Conservation (phyloP, 2,888 invertebrate species). For the Branchellion lobata region DNA sequence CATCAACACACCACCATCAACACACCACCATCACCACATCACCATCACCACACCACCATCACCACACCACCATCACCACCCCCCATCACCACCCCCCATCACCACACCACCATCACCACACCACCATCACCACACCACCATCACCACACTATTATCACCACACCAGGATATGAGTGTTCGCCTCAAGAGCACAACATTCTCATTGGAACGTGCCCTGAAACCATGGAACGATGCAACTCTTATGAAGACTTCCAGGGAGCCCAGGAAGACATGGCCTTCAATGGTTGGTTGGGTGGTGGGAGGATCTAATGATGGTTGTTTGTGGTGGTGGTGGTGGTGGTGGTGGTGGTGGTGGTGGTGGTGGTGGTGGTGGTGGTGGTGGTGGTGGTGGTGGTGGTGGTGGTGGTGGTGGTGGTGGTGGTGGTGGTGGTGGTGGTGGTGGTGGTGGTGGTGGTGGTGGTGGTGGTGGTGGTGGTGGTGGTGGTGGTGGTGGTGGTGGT, state of each 20-base stretch:
- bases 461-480: too few relatives aligned
- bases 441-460: too few relatives aligned
- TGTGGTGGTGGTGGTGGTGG: too few relatives aligned
- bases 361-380: too few relatives aligned
- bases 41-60: not conserved
- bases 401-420: too few relatives aligned
- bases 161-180: conserved; percentile 54
- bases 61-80: not conserved
- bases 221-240: conserved; percentile 76
- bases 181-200: conserved; percentile 29
- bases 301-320: too few relatives aligned
- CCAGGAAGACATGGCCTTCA: conserved; percentile 42
- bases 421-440: too few relatives aligned
- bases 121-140: not conserved
- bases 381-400: too few relatives aligned
- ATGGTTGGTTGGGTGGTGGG: conserved; percentile 28
- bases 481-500: too few relatives aligned
- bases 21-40: not conserved
- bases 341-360: too few relatives aligned
- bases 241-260: conserved; percentile 68
- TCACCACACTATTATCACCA: not conserved
- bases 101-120: not conserved
- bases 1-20: not conserved
- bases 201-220: conserved; percentile 64
- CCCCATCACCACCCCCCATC: not conserved